A percentile compares a stretch with the other conserved stretches of the same genome.
These are phyloP conservation scores for Drosophila ironensis DNA, from an alignment of 1,140 invertebrate genomes.

Conservation along the genomic window DNA sequence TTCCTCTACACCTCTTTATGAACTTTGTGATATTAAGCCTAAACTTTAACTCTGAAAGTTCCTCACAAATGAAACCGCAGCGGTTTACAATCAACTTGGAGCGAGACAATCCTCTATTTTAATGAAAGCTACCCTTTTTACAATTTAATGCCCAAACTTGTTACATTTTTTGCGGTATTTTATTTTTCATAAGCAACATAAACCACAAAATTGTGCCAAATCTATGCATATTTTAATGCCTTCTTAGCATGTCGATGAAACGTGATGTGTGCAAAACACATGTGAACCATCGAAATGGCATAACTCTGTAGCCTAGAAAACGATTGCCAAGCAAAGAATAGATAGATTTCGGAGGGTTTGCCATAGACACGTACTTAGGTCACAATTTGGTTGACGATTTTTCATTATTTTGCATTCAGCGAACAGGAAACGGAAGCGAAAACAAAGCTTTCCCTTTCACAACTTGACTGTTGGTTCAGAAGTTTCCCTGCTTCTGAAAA, in stretches of 20 bases:
- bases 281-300: constrained; percentile 45
- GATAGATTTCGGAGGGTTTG: background rate
- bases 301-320: constrained; percentile 31
- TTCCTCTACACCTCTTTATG: constrained; percentile 4
- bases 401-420: constrained; percentile 66
- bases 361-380: constrained; percentile 47
- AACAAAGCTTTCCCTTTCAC: constrained; percentile 23
- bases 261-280: constrained; percentile 37
- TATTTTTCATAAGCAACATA: background rate
- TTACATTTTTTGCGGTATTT: no score
- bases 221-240: constrained; percentile 28
- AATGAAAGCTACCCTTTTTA: background rate
- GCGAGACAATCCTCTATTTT: no score
- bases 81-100: no score
- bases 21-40: constrained; percentile 1
- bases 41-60: constrained; percentile 5
- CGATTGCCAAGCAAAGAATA: background rate
- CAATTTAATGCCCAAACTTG: no score
- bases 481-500: constrained; percentile 3
- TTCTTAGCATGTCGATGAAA: constrained; percentile 45
- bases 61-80: constrained; percentile 1
- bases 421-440: constrained; percentile 45
- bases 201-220: constrained; percentile 5
- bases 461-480: constrained; percentile 12
- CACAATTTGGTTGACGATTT: constrained; percentile 56